A percentile compares a stretch with the other conserved stretches of the same genome.
Conservation (phyloP, 1,140 invertebrate species). For the Eupristina koningsbergeri region DNA sequence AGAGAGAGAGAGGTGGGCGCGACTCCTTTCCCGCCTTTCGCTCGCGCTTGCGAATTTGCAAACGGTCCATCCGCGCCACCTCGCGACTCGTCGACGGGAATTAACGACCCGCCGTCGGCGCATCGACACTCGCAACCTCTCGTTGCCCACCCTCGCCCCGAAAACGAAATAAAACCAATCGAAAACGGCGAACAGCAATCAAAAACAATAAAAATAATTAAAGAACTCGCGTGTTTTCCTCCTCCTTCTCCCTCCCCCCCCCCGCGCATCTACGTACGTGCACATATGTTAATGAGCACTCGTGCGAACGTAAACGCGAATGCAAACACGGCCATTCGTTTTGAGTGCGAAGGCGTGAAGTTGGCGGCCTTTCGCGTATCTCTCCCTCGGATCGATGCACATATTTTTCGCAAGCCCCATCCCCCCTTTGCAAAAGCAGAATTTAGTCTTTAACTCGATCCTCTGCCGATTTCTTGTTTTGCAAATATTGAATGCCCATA, state of each 20-base stretch:
- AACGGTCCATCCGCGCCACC: slow-evolving; percentile 17
- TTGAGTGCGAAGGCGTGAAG: slow-evolving; percentile 14
- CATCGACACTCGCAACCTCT: slow-evolving; percentile 33
- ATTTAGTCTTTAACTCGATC: background rate
- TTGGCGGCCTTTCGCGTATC: slow-evolving; percentile 8
- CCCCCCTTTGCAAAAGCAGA: background rate
- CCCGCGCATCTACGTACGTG: background rate
- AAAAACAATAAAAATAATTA: too few species aligned
- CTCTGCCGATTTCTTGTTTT: slow-evolving; percentile 2
- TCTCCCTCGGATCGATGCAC: background rate
- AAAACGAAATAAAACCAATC: background rate
- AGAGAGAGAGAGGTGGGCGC: slow-evolving; percentile 10
- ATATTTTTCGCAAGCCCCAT: background rate
- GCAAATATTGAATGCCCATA: background rate
- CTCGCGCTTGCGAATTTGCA: slow-evolving; percentile 36
- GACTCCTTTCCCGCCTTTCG: slow-evolving; percentile 47
- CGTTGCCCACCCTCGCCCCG: background rate
- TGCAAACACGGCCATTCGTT: background rate
- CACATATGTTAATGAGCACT: slow-evolving; percentile 11
- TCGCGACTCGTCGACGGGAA: slow-evolving; percentile 30
- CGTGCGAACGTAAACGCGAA: background rate
- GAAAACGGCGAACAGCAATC: too few species aligned
- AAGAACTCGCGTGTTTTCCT: background rate
- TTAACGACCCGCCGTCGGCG: slow-evolving; percentile 44
- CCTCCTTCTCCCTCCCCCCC: background rate